phyloP scores from a whole-genome alignment of 2,797 vertebrate genomes.

The Clamator glandarius region DNA sequence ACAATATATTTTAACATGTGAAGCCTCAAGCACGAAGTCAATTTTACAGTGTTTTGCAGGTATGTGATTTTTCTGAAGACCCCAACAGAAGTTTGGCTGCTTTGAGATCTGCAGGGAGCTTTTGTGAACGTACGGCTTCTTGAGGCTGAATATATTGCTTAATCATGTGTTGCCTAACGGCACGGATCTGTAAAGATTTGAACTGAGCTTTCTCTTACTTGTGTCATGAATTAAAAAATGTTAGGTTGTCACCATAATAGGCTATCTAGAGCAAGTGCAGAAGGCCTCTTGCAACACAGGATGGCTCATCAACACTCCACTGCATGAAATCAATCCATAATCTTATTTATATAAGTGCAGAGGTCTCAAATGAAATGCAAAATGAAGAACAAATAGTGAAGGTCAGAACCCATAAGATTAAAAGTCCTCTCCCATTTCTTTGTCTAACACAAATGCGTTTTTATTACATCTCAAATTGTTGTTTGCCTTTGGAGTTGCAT shows the following conservation, averaged over 20 bases:
- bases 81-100: not conserved
- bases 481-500: not conserved
- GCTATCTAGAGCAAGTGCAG: not conserved
- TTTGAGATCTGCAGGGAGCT: slow-evolving; percentile 32
- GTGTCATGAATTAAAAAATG: not conserved
- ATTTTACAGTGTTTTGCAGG: not conserved
- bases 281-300: not conserved
- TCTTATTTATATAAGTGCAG: not conserved
- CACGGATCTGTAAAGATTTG: not conserved
- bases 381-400: not conserved
- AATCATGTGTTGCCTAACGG: not conserved
- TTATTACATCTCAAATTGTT: not conserved
- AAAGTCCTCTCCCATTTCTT: not conserved
- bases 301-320: not conserved
- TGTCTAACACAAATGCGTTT: not conserved
- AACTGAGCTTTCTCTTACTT: not conserved
- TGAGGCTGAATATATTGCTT: slow-evolving; percentile 26
- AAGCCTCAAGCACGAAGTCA: not conserved
- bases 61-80: not conserved
- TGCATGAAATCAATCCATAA: not conserved
- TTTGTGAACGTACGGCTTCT: not conserved
- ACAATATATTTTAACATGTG: not conserved
- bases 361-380: not conserved
- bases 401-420: not conserved
- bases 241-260: not conserved